phyloP scores from a whole-genome alignment of 2,113 vertebrate genomes.

The Collichthys lucidus region DNA sequence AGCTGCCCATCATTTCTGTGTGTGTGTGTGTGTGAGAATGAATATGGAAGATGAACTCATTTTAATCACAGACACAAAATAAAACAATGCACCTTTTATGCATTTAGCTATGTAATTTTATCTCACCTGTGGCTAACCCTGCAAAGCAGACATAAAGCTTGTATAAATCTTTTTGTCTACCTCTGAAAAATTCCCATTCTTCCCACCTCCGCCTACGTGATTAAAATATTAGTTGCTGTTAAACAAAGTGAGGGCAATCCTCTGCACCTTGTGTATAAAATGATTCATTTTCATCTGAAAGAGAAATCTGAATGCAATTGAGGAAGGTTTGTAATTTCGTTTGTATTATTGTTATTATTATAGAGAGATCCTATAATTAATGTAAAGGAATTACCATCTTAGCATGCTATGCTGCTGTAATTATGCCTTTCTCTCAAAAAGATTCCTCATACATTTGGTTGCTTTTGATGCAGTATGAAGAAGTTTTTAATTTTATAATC shows the following conservation, averaged over 20 bases:
- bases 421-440: constrained; percentile 6
- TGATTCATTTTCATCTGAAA: constrained; percentile 52
- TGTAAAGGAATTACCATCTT: background rate
- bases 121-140: constrained; percentile 42
- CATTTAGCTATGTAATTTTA: constrained; percentile 36
- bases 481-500: background rate
- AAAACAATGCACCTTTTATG: constrained; percentile 10
- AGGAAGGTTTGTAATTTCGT: background rate
- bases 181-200: constrained; percentile 48
- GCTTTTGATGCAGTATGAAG: background rate
- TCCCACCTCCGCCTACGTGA: constrained; percentile 1
- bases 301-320: constrained; percentile 28
- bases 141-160: constrained; percentile 37
- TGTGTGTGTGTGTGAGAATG: background rate
- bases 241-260: constrained; percentile 25
- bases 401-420: background rate
- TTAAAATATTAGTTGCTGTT: constrained; percentile 39
- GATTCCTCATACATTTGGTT: background rate
- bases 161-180: constrained; percentile 29
- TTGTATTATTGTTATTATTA: background rate
- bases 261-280: constrained; percentile 20
- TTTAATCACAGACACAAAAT: background rate
- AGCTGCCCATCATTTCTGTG: constrained; percentile 9
- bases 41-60: background rate
- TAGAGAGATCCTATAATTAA: background rate